Evolutionary conservation across 2,797 vertebrate species (phyloP), one percentile per base, ranked within the genome.

Genomic region (Rhincodon typus): DNA sequence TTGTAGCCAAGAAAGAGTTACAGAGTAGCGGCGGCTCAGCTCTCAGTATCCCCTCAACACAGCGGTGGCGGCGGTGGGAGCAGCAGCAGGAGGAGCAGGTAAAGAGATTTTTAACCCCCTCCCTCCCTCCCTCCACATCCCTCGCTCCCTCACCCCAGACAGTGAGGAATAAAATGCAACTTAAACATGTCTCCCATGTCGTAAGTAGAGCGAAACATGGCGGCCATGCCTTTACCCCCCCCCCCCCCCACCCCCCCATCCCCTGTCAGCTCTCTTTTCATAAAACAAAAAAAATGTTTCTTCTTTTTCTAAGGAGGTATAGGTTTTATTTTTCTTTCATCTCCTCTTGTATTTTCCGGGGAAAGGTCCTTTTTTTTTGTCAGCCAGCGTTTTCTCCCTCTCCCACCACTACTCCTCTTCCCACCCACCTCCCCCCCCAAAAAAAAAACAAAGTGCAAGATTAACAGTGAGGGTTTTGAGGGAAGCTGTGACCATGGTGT

Each of bases 181-280:
- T 95, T 50, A 95, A 95, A 77, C 70, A 74, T 77, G 70, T 95
- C 94, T 95, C 94, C 70, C 42, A 50, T 53, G 27, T 77, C 70
- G 93, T 95, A 95, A 91, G 88, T 91, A 34, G 88, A 53, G 88
- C 88, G 88, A 91, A 91, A 95, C 94, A 95, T 95, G 94, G 94
- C 94, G 94, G 50, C 94, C 13, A 46, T 42, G 38, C 23, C 93
- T 42, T 23, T 27, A 8, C 0, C 46, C 57, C 57, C 67, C n/a
- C 21, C 91, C n/a, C 23, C 50, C 25, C n/a, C 21, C 91, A 19
- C 23, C 50, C 25, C 87, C 88, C 19, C 5, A n/a, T 42, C 87
- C 34, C 34, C 46, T 84, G 79, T 84, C 79, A 84, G 79, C 38
- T 84, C 42, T 84, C 46, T 42, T 84, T 84, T 84, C 46, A n/a